Evolutionary conservation across 2,888 invertebrate species (phyloP).

Genomic region (Troides oblongomaculatus): DNA sequence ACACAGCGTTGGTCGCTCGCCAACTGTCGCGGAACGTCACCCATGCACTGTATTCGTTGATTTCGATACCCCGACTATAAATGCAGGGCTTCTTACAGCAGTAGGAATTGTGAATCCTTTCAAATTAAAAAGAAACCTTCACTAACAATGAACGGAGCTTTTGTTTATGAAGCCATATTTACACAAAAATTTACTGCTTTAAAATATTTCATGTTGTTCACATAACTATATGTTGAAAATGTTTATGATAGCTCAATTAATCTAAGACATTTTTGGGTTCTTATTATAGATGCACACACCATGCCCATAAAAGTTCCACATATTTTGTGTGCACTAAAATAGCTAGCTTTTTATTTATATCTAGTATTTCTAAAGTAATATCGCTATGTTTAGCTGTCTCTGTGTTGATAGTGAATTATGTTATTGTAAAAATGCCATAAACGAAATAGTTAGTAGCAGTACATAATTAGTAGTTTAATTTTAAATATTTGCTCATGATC

Average conservation of each 20-base stretch:
- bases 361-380: too few relatives aligned
- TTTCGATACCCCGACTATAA: slow-evolving; percentile 34
- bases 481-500: not conserved
- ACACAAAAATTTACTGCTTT: not conserved
- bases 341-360: too few relatives aligned
- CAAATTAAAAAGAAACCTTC: not conserved
- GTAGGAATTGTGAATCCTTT: not conserved
- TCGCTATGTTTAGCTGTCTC: too few relatives aligned
- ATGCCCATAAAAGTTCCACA: too few relatives aligned
- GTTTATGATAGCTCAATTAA: too few relatives aligned
- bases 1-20: slow-evolving; percentile 70
- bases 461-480: not conserved
- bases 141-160: not conserved
- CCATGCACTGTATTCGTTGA: slow-evolving; percentile 7
- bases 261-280: too few relatives aligned
- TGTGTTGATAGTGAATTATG: too few relatives aligned
- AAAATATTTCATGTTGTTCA: not conserved
- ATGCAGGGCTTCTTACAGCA: slow-evolving; percentile 29
- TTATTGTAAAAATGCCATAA: not conserved
- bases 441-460: not conserved
- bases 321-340: too few relatives aligned
- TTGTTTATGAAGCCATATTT: not conserved
- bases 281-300: too few relatives aligned
- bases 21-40: slow-evolving; percentile 52
- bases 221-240: too few relatives aligned